Evolutionary conservation across 2,113 vertebrate genomes (phyloP).

Genomic region (Pachypanchax playfairii): DNA sequence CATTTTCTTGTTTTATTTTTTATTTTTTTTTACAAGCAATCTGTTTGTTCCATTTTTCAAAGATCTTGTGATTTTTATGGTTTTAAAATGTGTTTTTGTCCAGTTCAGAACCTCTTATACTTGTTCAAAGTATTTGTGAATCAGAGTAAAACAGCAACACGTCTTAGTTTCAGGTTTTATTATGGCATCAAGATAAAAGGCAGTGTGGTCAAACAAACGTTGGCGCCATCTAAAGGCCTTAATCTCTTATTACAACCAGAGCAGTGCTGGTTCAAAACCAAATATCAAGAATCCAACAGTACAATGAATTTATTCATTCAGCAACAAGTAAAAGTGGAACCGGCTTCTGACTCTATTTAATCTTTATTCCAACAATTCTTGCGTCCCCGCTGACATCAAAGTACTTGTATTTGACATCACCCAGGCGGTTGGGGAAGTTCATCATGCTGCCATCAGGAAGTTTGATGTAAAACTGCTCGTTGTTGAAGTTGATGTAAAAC

Average conservation of each 20-base stretch:
- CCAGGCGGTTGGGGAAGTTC: slow-evolving; percentile 78
- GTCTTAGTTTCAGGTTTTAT: slow-evolving; percentile 44
- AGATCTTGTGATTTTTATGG: too few relatives aligned
- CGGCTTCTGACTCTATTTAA: slow-evolving; percentile 61
- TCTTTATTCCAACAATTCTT: slow-evolving; percentile 67
- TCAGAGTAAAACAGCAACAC: neutral
- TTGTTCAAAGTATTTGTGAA: neutral
- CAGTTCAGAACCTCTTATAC: too few relatives aligned
- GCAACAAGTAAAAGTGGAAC: neutral
- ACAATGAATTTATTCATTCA: slow-evolving; percentile 10
- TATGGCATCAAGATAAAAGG: slow-evolving; percentile 4
- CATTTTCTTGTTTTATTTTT: too few relatives aligned
- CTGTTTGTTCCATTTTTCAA: too few relatives aligned
- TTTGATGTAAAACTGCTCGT: slow-evolving; percentile 74
- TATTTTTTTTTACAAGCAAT: too few relatives aligned
- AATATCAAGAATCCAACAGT: neutral
- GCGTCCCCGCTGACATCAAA: slow-evolving; percentile 67
- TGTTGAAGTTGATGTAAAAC: slow-evolving; percentile 75
- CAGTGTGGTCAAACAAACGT: neutral
- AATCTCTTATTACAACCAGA: slow-evolving; percentile 21
- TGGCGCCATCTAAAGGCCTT: slow-evolving; percentile 39
- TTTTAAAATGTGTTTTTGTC: too few relatives aligned
- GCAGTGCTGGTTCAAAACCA: neutral
- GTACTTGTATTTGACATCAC: slow-evolving; percentile 73
- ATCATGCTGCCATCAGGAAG: slow-evolving; percentile 72